These are phyloP conservation scores for Volucella zonaria DNA, from an alignment of 2,888 invertebrate species.

Conservation along the genomic window DNA sequence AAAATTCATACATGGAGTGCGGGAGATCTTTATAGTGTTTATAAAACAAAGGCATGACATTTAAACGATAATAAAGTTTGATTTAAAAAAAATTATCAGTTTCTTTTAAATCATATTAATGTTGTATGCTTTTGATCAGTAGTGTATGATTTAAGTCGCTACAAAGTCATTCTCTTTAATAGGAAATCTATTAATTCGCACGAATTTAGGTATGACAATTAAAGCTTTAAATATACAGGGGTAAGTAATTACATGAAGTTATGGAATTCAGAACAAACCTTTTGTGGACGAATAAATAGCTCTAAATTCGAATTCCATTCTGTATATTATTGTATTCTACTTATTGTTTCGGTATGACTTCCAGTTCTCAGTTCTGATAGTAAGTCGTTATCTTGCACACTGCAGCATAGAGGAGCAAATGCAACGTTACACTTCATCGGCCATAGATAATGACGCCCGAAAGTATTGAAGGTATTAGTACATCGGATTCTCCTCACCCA, in stretches of 20 bases:
- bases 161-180: too few species aligned
- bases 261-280: constrained; percentile 23
- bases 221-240: too few species aligned
- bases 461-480: constrained; percentile 55
- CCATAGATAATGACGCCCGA: constrained; percentile 65
- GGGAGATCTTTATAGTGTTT: too few species aligned
- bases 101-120: too few species aligned
- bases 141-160: too few species aligned
- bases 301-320: constrained; percentile 3
- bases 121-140: too few species aligned
- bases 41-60: too few species aligned
- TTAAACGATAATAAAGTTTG: too few species aligned
- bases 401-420: constrained; percentile 43
- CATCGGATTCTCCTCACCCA: constrained; percentile 25
- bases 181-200: too few species aligned
- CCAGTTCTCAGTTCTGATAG: constrained; percentile 7
- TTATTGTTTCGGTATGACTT: not conserved
- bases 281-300: not conserved
- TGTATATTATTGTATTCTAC: constrained; percentile 17
- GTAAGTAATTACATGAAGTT: constrained; percentile 22
- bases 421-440: constrained; percentile 65
- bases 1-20: too few species aligned
- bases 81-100: too few species aligned
- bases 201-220: too few species aligned
- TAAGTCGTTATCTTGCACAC: constrained; percentile 55